Evolutionary conservation across 2,888 invertebrate genomes (phyloP).

Genomic region (Notodonta dromedarius): DNA sequence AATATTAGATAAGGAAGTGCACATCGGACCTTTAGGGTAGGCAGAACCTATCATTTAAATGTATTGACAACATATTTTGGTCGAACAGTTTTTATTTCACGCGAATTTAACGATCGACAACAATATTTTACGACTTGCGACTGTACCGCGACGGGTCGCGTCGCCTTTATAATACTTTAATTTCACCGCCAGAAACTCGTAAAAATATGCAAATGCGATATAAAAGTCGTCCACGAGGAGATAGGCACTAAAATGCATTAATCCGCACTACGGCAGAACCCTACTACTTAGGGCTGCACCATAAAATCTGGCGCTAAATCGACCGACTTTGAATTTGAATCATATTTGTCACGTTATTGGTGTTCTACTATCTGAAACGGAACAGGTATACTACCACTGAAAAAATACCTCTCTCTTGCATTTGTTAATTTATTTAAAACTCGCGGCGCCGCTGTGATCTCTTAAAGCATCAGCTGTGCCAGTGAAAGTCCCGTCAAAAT

Average conservation of each 20-base stretch:
- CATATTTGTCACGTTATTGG: no score
- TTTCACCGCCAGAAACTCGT: conserved; percentile 80
- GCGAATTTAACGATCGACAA: conserved; percentile 72
- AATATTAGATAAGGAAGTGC: background rate
- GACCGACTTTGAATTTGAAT: background rate
- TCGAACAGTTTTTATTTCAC: conserved; percentile 73
- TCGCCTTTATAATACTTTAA: conserved; percentile 81
- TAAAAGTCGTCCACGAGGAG: conserved; percentile 68
- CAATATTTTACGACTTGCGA: conserved; percentile 78
- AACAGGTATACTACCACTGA: no score
- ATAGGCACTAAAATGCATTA: conserved; percentile 63
- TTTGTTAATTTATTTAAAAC: no score
- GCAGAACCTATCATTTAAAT: conserved; percentile 46
- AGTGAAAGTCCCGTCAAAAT: no score
- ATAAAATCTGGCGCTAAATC: conserved; percentile 1
- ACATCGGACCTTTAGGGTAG: background rate
- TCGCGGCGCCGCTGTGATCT: no score
- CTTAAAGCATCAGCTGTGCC: no score
- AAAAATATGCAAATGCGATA: conserved; percentile 81
- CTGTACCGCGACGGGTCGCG: conserved; percentile 75
- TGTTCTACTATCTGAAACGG: no score
- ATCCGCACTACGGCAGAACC: conserved; percentile 36
- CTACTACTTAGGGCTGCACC: background rate
- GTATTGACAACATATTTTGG: conserved; percentile 68
- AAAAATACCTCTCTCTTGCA: no score